Base-by-base conservation (phyloP, 2,888 invertebrate genomes). In the Lepidocyrtinus sp. region DNA sequence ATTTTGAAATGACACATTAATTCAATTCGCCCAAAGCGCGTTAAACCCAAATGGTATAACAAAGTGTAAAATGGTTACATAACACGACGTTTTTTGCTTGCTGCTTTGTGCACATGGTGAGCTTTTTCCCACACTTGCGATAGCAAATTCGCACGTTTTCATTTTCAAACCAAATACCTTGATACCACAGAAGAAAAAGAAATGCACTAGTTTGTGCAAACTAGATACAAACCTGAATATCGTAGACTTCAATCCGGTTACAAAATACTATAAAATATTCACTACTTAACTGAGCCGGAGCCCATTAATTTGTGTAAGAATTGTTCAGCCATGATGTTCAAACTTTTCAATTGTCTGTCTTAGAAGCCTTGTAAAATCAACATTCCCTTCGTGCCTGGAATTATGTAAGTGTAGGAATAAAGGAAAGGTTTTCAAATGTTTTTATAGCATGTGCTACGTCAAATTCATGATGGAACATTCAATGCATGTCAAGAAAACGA, bases 111-210 rank as follows among this genome's bases (percentile, higher is more conserved):
- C 79, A 55, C 74, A 80, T 74, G 74, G 63, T 74, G 55, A 36
- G 5, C 12, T 36, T 36, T 69, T 80, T 80, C 79, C 79, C 79
- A 80, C 79, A 50, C 70, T 63, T 19, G 59, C 59, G 79, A 80
- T 80, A 80, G 70, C 74, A 74, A 63, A 79, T 73, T 79, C 73
- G 45, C 73, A 80, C 55, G 70, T 27, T 55, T 22, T 21, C 45
- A 27, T 27, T 24, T 19, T 46, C 5, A 17, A 12, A 15, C 59
- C 9, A 17, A 22, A 59, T 15, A n/a, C 15, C 50, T 1, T 7
- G 55, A 15, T 59, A 7, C 45, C 27, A 22, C 22, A 71, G 1
- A 36, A 9, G 36, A 36, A 36, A 36, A 36, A 36, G 12, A 36
- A 36, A 36, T 36, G n/a, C n/a, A n/a, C 36, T 36, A 36, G 12